Percentiles rank a stretch among this genome's conserved stretches.
phyloP scores from a whole-genome alignment of 2,113 vertebrate species.

The Gorsachius goisagi region DNA sequence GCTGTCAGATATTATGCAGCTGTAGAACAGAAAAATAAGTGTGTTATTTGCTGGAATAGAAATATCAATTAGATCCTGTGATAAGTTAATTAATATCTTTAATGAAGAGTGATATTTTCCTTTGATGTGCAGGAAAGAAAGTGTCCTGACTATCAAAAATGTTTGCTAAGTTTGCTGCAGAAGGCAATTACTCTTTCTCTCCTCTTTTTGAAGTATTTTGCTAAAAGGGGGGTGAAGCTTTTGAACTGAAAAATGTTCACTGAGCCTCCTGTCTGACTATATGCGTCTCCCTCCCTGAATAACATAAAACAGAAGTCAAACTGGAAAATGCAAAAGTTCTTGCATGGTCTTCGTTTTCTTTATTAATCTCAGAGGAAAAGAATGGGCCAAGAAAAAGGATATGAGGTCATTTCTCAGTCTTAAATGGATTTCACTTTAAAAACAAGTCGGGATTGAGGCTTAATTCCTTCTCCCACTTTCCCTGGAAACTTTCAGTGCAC shows the following conservation, averaged over 20 bases:
- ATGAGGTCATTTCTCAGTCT: neutral
- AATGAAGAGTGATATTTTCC: constrained; percentile 19
- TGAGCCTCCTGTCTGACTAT: constrained; percentile 45
- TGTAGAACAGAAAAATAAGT: neutral
- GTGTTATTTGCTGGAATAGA: constrained; percentile 24
- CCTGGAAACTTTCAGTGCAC: neutral
- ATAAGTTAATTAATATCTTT: constrained; percentile 34
- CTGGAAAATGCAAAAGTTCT: neutral
- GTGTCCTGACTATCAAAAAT: neutral
- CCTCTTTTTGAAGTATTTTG: constrained; percentile 29
- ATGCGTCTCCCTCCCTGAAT: constrained; percentile 17
- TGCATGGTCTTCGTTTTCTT: neutral
- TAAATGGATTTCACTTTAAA: neutral
- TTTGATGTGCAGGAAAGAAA: constrained; percentile 4
- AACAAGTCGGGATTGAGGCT: neutral
- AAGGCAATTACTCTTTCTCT: neutral
- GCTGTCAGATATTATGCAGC: neutral
- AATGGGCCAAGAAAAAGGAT: neutral
- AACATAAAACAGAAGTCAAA: constrained; percentile 34
- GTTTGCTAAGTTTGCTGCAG: neutral
- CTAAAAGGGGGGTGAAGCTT: neutral
- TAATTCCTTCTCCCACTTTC: neutral
- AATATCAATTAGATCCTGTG: constrained; percentile 33
- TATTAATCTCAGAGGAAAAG: constrained; percentile 16
- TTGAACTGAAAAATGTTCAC: constrained; percentile 38